Base-by-base conservation (phyloP, 2,797 vertebrate genomes). In the Rhyacichthys aspro region DNA sequence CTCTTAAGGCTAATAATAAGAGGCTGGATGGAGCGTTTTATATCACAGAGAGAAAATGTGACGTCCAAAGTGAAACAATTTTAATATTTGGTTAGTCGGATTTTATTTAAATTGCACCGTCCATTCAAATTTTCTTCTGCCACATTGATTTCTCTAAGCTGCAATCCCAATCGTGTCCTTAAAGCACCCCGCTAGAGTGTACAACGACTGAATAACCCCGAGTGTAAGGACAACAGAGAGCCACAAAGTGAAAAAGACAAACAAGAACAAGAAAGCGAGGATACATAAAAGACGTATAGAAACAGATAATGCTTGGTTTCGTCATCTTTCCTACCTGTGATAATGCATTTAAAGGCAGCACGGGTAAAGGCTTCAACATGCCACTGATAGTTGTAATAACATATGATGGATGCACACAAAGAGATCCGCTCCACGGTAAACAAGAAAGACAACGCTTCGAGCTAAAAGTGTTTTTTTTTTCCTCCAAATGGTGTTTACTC, bases 331-430 rank as follows among this genome's bases (percentile, higher is more conserved):
- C 18, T 56, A 45, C 33, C 9, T 4, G 7, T 33, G 44, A 7
- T 55, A 52, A 73, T 67, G 47, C 45, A 28, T 70, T 64, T 64
- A 12, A 53, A 45, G 65, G 56, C 52, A 43, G 33, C 18, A 47
- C 38, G 38, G 17, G 23, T 32, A 36, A 55, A 53, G n/a, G n/a
- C n/a, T n/a, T 48, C 1, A 15, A 42, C 65, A 32, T 43, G 59
- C 41, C 67, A 56, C 58, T 43, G 47, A 3, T 61, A 5, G 39
- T 17, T 63, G 59, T 66, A 71, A 73, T 74, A 60, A 67, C 17
- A 41, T 34, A 42, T 68, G 74, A 83, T 75, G 1, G 55, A 80
- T 68, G 66, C 48, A 23, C 36, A 44, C 8, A 15, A 14, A 44
- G 67, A 55, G 36, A 41, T 65, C 54, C 39, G 19, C 48, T 62